Evolutionary conservation across 2,797 vertebrate species (phyloP).

Genomic region (Furcifer pardalis): DNA sequence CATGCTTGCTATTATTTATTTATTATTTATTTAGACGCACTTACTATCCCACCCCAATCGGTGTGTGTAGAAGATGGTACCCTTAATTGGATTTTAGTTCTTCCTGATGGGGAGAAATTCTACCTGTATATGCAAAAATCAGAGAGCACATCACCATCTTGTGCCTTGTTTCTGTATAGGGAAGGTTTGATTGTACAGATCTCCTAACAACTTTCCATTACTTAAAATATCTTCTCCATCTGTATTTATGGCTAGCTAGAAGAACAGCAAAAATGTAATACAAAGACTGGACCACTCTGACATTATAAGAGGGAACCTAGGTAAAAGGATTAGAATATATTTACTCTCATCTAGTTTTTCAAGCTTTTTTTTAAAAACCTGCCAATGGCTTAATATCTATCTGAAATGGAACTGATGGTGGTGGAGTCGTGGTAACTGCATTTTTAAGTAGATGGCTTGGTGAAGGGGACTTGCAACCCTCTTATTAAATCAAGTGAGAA

Average conservation of each 20-base stretch:
- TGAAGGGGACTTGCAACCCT: constrained; percentile 28
- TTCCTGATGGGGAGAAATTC: not conserved
- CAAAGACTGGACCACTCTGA: not conserved
- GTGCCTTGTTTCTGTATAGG: not conserved
- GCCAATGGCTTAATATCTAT: not conserved
- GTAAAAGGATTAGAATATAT: not conserved
- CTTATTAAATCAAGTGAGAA: constrained; percentile 42
- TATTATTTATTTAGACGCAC: too few relatives aligned
- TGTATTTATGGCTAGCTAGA: not conserved
- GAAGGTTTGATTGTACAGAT: not conserved
- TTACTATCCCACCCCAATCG: too few relatives aligned
- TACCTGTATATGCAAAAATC: too few relatives aligned
- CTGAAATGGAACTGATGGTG: constrained; percentile 1
- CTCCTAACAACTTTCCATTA: not conserved
- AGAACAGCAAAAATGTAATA: not conserved
- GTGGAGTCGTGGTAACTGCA: constrained; percentile 1
- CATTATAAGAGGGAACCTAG: not conserved
- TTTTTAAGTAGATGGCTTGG: constrained; percentile 42
- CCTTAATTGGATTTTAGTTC: not conserved
- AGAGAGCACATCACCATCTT: too few relatives aligned
- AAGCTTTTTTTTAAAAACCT: constrained; percentile 13
- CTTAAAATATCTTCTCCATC: not conserved
- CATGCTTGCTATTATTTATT: too few relatives aligned
- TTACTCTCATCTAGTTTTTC: not conserved
- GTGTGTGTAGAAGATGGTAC: too few relatives aligned